These are phyloP conservation scores for Diarsia brunnea DNA, from an alignment of 2,888 invertebrate genomes.

Conservation along the genomic window DNA sequence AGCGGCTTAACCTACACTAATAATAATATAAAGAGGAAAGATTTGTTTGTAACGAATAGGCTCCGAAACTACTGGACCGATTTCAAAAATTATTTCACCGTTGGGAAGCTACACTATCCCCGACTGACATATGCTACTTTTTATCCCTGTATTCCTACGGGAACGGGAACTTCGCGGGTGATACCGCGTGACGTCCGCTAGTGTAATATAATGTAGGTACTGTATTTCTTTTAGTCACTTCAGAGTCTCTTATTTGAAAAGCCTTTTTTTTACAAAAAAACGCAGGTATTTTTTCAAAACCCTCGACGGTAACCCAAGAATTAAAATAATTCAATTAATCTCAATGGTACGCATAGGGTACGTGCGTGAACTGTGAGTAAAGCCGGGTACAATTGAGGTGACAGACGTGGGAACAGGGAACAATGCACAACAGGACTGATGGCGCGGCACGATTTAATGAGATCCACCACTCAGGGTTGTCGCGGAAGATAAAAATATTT, in stretches of 20 bases:
- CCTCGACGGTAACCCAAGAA: background rate
- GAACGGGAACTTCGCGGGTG: no score
- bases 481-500: background rate
- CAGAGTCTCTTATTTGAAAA: background rate
- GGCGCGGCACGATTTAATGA: conserved; percentile 67
- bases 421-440: conserved; percentile 53
- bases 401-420: conserved; percentile 45
- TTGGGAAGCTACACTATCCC: no score
- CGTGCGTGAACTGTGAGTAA: background rate
- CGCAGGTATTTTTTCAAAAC: background rate
- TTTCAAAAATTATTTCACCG: no score
- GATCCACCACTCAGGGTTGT: conserved; percentile 47
- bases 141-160: no score
- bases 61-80: no score
- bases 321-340: conserved; percentile 21
- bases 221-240: no score
- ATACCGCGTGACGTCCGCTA: no score
- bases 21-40: no score
- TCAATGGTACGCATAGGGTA: background rate
- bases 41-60: no score
- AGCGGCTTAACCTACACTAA: no score
- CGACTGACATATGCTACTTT: no score
- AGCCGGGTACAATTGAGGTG: conserved; percentile 32
- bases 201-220: no score
- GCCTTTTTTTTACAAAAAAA: background rate